Evolutionary conservation across 2,888 invertebrate species (phyloP).

Genomic region (Lydus trimaculatus): DNA sequence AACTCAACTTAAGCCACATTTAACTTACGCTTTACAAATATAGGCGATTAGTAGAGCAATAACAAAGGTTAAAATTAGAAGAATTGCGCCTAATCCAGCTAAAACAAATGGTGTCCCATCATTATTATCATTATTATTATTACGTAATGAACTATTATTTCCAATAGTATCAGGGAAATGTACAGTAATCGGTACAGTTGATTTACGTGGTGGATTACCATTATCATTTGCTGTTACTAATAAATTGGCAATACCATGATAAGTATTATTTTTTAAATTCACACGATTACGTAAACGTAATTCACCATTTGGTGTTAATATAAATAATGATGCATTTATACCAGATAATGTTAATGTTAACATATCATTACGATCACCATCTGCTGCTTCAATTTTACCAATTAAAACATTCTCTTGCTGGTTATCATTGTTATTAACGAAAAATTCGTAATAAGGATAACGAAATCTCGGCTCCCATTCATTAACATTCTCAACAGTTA

Average conservation of each 20-base stretch:
- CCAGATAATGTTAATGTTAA: slow-evolving; percentile 71
- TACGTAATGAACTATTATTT: slow-evolving; percentile 34
- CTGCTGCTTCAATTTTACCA: slow-evolving; percentile 83
- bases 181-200: slow-evolving; percentile 73
- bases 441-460: slow-evolving; percentile 87
- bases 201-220: slow-evolving; percentile 82
- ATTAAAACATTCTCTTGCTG: slow-evolving; percentile 53
- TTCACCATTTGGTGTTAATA: slow-evolving; percentile 72
- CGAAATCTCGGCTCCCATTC: slow-evolving; percentile 94
- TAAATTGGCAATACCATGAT: slow-evolving; percentile 70
- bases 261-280: slow-evolving; percentile 7
- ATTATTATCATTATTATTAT: slow-evolving; percentile 33
- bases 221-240: slow-evolving; percentile 86
- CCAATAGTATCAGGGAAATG: slow-evolving; percentile 64
- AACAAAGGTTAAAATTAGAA: slow-evolving; percentile 76
- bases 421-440: slow-evolving; percentile 54
- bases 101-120: slow-evolving; percentile 57
- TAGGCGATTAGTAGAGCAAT: slow-evolving; percentile 79
- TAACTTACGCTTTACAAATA: slow-evolving; percentile 75
- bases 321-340: slow-evolving; percentile 61
- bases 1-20: background rate
- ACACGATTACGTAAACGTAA: slow-evolving; percentile 67
- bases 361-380: slow-evolving; percentile 82
- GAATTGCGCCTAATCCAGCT: slow-evolving; percentile 74
- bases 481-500: slow-evolving; percentile 86